These are phyloP conservation scores for Caenorhabditis brenneri DNA, from an alignment of 1,140 invertebrate genomes.

Conservation along the genomic window DNA sequence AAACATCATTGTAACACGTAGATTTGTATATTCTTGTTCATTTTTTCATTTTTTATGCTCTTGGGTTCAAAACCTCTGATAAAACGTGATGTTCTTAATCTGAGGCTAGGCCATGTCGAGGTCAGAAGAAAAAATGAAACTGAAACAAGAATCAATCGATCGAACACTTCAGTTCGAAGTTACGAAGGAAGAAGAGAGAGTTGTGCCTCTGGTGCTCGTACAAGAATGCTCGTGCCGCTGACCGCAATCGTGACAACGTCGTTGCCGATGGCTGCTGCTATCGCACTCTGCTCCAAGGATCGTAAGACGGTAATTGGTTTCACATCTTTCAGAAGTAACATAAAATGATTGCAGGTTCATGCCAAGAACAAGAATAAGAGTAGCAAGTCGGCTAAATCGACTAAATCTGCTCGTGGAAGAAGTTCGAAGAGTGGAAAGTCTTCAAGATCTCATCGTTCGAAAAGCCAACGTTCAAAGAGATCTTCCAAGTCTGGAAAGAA, in stretches of 20 bases:
- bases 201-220: slow-evolving; percentile 35
- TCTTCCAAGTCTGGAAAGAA: slow-evolving; percentile 20
- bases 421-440: neutral
- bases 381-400: slow-evolving; percentile 6
- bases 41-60: too few relatives aligned
- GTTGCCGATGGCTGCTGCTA: slow-evolving; percentile 17
- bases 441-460: neutral
- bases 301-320: slow-evolving; percentile 9
- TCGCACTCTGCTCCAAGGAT: slow-evolving; percentile 11
- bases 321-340: too few relatives aligned
- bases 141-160: neutral
- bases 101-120: neutral
- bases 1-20: too few relatives aligned
- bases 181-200: slow-evolving; percentile 33
- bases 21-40: too few relatives aligned
- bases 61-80: neutral
- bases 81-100: neutral
- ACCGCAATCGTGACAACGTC: slow-evolving; percentile 21
- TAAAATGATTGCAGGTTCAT: neutral
- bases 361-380: slow-evolving; percentile 7
- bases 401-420: neutral
- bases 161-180: slow-evolving; percentile 14
- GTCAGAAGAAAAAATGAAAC: neutral
- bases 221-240: slow-evolving; percentile 33
- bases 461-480: neutral